phyloP scores from a whole-genome alignment of 1,140 invertebrate species.

The Artemia franciscana region DNA sequence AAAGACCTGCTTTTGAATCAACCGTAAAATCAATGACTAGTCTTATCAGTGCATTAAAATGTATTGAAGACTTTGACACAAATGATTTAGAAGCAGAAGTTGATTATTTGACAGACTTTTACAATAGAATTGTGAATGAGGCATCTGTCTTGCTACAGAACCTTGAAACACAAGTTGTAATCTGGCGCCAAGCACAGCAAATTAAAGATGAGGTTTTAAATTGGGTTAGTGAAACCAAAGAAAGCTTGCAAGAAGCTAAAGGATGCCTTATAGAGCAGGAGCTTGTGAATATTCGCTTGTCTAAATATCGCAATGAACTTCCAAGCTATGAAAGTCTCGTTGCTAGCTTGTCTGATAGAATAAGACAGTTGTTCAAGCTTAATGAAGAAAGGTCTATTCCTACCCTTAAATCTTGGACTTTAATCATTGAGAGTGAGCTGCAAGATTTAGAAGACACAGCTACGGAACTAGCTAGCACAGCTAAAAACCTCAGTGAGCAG shows the following conservation, averaged over 20 bases:
- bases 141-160: slow-evolving; percentile 42
- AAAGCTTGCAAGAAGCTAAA: slow-evolving; percentile 41
- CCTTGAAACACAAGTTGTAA: slow-evolving; percentile 59
- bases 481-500: slow-evolving; percentile 39
- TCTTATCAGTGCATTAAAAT: slow-evolving; percentile 32
- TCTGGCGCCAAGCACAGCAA: slow-evolving; percentile 76
- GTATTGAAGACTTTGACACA: slow-evolving; percentile 42
- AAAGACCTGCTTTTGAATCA: slow-evolving; percentile 3
- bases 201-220: slow-evolving; percentile 51
- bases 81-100: slow-evolving; percentile 20
- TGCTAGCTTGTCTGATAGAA: slow-evolving; percentile 49
- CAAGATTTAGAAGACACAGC: slow-evolving; percentile 42
- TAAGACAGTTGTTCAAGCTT: slow-evolving; percentile 48
- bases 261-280: slow-evolving; percentile 53
- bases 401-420: slow-evolving; percentile 37
- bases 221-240: slow-evolving; percentile 60
- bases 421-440: slow-evolving; percentile 51
- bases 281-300: slow-evolving; percentile 42
- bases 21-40: slow-evolving; percentile 6
- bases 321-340: slow-evolving; percentile 46
- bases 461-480: slow-evolving; percentile 42
- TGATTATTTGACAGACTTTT: slow-evolving; percentile 28
- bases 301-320: slow-evolving; percentile 64
- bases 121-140: slow-evolving; percentile 43
- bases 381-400: slow-evolving; percentile 44